Percentiles rank a stretch among this genome's conserved stretches.
These are phyloP conservation scores for Ophion costatus DNA, from an alignment of 2,888 invertebrate genomes.

Conservation along the genomic window DNA sequence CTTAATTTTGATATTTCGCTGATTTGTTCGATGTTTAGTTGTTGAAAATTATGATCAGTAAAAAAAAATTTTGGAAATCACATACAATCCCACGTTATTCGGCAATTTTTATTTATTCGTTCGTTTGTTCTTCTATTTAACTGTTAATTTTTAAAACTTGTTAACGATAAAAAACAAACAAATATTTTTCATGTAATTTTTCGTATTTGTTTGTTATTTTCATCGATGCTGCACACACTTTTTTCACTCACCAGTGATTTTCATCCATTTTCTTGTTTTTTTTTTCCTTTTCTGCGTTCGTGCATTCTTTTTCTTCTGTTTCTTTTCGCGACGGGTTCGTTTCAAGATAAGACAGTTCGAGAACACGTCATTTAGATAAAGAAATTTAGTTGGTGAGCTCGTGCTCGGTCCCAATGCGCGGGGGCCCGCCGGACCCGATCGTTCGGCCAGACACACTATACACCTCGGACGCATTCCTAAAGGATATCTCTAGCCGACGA, in stretches of 20 bases:
- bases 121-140: no score
- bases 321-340: conserved; percentile 68
- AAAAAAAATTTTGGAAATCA: no score
- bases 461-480: conserved; percentile 66
- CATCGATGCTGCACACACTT: conserved; percentile 30
- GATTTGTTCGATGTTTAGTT: no score
- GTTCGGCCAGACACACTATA: conserved; percentile 71
- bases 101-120: no score
- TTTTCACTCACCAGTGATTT: conserved; percentile 8
- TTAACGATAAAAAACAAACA: not conserved
- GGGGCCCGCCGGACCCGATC: conserved; percentile 71
- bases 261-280: no score
- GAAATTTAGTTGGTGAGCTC: conserved; percentile 60
- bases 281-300: not conserved
- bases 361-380: conserved; percentile 82
- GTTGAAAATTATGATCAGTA: no score
- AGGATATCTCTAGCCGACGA: conserved; percentile 68
- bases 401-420: conserved; percentile 67
- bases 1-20: no score
- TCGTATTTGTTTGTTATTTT: not conserved
- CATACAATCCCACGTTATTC: no score
- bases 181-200: not conserved
- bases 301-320: conserved; percentile 14
- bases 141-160: no score
- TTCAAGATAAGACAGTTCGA: conserved; percentile 79